These are phyloP conservation scores for Apotomis betuletana DNA, from an alignment of 2,888 invertebrate species.

Conservation along the genomic window DNA sequence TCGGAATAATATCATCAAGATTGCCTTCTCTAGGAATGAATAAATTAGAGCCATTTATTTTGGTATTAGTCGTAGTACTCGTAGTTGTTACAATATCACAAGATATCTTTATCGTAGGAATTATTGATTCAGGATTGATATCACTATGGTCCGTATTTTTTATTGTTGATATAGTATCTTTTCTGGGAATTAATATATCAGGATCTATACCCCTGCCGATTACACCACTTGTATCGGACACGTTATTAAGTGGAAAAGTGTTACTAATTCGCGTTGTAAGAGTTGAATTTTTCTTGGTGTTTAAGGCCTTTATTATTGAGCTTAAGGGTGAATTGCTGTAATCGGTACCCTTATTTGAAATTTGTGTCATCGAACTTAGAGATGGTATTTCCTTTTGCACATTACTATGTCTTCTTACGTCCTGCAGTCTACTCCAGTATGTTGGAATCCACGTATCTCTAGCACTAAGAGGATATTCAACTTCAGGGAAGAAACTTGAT, in stretches of 20 bases:
- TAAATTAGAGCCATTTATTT: neutral
- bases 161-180: no score
- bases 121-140: no score
- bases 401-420: conserved; percentile 40
- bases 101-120: neutral
- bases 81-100: neutral
- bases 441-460: conserved; percentile 64
- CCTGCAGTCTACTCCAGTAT: conserved; percentile 57
- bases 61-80: neutral
- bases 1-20: no score
- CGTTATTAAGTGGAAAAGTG: neutral
- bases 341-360: neutral
- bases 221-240: no score
- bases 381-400: neutral
- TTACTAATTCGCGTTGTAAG: neutral
- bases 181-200: no score
- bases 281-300: neutral
- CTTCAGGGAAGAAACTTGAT: conserved; percentile 62
- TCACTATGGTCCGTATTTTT: no score
- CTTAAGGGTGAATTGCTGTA: conserved; percentile 1
- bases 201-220: no score
- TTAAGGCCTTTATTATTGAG: conserved; percentile 11
- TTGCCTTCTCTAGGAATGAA: neutral
- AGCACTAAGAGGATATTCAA: conserved; percentile 66
- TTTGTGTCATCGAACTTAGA: neutral